Conservation (phyloP, 2,888 invertebrate genomes). For the Hofmannophila pseudospretella region DNA sequence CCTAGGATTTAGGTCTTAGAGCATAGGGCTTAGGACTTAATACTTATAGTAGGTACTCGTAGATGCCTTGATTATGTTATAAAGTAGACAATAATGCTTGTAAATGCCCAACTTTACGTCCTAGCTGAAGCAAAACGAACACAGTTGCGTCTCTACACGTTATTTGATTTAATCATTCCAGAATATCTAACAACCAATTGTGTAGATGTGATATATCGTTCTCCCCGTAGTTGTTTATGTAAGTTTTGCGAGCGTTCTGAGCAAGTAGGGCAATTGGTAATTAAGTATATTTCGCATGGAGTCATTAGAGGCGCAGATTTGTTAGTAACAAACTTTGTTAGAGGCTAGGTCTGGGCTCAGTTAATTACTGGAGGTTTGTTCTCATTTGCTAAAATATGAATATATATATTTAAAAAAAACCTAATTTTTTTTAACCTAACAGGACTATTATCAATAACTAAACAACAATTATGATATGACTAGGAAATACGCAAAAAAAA, state of each 20-base stretch:
- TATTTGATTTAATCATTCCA: slow-evolving; percentile 7
- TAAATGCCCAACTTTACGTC: slow-evolving; percentile 1
- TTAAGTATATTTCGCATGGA: slow-evolving; percentile 48
- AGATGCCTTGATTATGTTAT: background rate
- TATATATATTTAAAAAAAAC: too few relatives aligned
- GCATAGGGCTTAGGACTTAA: background rate
- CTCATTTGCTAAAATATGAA: too few relatives aligned
- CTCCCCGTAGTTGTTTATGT: slow-evolving; percentile 34
- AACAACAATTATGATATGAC: too few relatives aligned
- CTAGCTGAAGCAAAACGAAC: background rate
- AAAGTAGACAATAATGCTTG: background rate
- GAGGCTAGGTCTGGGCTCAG: slow-evolving; percentile 34
- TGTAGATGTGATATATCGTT: slow-evolving; percentile 16
- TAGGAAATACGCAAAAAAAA: too few relatives aligned
- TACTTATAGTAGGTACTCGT: too few relatives aligned
- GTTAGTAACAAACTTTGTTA: slow-evolving; percentile 36
- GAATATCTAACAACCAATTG: slow-evolving; percentile 3
- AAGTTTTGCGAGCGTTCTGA: slow-evolving; percentile 29
- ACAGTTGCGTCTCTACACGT: slow-evolving; percentile 14
- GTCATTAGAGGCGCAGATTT: slow-evolving; percentile 39
- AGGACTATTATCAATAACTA: too few relatives aligned
- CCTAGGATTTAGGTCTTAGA: too few relatives aligned
- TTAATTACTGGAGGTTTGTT: slow-evolving; percentile 36
- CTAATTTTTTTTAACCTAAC: too few relatives aligned
- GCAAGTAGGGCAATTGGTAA: slow-evolving; percentile 43